phyloP scores from a whole-genome alignment of 2,113 vertebrate genomes.

The Gopherus flavomarginatus region DNA sequence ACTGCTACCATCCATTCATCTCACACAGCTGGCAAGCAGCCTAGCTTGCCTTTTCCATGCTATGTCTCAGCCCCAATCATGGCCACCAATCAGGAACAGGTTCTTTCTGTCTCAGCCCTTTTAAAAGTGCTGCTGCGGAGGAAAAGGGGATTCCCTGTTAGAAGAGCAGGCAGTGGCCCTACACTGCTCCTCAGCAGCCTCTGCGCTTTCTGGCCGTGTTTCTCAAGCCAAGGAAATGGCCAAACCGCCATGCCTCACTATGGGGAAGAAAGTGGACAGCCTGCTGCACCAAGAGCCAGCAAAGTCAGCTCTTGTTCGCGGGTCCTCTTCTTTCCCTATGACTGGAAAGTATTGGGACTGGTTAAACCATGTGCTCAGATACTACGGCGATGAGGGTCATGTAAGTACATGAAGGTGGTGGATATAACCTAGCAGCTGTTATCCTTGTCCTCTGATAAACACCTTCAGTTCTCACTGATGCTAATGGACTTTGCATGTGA shows the following conservation, averaged over 20 bases:
- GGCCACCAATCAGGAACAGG: neutral
- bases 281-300: neutral
- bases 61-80: neutral
- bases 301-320: neutral
- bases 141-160: neutral
- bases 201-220: neutral
- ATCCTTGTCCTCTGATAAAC: neutral
- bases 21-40: neutral
- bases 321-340: neutral
- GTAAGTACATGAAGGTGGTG: neutral
- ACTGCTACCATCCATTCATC: neutral
- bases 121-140: neutral
- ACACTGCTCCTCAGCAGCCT: neutral
- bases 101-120: neutral
- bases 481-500: neutral
- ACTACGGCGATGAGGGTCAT: neutral
- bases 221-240: neutral
- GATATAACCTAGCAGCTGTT: neutral
- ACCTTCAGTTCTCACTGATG: rapidly evolving
- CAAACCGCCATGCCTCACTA: neutral
- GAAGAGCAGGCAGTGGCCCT: neutral
- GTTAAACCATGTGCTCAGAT: neutral
- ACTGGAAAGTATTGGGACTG: neutral
- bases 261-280: neutral
- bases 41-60: neutral